These are phyloP conservation scores for Trochalopteron elliotii DNA, from an alignment of 2,113 vertebrate genomes.

Conservation along the genomic window DNA sequence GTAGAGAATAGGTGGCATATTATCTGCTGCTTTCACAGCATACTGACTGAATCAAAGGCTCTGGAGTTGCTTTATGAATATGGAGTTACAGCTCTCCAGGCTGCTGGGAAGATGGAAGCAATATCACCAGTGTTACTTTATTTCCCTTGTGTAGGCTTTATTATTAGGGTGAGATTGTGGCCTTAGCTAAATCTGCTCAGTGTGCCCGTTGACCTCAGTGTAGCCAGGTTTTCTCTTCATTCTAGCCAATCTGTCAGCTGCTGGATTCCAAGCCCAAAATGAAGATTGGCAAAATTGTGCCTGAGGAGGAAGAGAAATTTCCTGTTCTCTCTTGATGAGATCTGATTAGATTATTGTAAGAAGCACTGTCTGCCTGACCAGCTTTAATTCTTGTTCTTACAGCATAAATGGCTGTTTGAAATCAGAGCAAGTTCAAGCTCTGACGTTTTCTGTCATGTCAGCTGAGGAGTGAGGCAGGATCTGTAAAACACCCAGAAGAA, in stretches of 20 bases:
- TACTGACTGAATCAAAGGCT: slow-evolving; percentile 7
- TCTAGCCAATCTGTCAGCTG: background rate
- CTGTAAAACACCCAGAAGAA: background rate
- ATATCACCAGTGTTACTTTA: background rate
- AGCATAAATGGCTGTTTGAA: background rate
- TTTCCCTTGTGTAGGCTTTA: background rate
- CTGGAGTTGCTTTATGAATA: slow-evolving; percentile 2
- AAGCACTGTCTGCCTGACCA: slow-evolving; percentile 9
- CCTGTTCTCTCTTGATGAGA: slow-evolving; percentile 25
- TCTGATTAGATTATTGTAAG: slow-evolving; percentile 28
- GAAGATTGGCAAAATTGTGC: slow-evolving; percentile 20
- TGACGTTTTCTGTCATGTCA: background rate
- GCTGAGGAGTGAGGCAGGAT: background rate
- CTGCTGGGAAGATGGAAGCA: background rate
- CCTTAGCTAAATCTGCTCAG: background rate
- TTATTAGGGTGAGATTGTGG: slow-evolving; percentile 11
- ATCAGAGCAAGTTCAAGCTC: background rate
- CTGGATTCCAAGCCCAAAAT: background rate
- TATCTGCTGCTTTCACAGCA: slow-evolving; percentile 25
- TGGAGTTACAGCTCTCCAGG: slow-evolving; percentile 24
- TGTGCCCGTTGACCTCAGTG: background rate
- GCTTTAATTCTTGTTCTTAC: background rate
- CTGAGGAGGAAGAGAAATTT: slow-evolving; percentile 45
- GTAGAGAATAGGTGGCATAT: slow-evolving; percentile 34
- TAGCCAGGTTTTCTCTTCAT: background rate